Conservation (phyloP, 2,888 invertebrate genomes). For the Rosalia funebris region DNA sequence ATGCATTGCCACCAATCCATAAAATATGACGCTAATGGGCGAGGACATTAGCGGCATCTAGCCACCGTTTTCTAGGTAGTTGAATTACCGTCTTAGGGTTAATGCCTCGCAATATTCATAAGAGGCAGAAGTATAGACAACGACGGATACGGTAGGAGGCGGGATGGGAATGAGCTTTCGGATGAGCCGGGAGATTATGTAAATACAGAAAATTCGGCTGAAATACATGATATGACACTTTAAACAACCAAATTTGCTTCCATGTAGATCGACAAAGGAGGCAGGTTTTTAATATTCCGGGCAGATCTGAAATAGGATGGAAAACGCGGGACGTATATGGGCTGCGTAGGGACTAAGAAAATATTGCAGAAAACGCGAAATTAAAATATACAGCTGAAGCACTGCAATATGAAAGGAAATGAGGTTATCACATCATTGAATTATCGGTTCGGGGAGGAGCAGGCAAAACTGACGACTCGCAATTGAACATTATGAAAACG, state of each 20-base stretch:
- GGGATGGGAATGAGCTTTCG: constrained; percentile 29
- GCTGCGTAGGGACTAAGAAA: not conserved
- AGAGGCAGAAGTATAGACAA: not conserved
- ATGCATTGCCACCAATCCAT: too few species aligned
- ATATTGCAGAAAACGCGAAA: not conserved
- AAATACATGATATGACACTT: constrained; percentile 40
- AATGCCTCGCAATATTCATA: constrained; percentile 16
- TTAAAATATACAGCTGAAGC: not conserved
- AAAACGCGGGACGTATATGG: not conserved
- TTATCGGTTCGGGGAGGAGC: too few species aligned
- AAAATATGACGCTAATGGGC: not conserved
- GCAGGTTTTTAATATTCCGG: constrained; percentile 8
- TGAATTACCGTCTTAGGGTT: constrained; percentile 5
- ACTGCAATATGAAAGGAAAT: not conserved
- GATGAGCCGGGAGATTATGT: constrained; percentile 37
- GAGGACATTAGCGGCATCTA: not conserved
- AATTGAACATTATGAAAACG: too few species aligned
- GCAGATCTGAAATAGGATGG: not conserved
- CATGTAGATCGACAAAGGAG: constrained; percentile 36
- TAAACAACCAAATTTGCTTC: constrained; percentile 34
- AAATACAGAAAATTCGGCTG: constrained; percentile 33
- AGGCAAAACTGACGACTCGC: too few species aligned
- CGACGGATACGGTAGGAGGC: constrained; percentile 31
- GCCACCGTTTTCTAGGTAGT: not conserved
- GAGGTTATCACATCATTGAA: too few species aligned